Percentiles rank a stretch among this genome's conserved stretches.
phyloP scores from a whole-genome alignment of 2,113 vertebrate genomes.

The Grammomys dolichurus region DNA sequence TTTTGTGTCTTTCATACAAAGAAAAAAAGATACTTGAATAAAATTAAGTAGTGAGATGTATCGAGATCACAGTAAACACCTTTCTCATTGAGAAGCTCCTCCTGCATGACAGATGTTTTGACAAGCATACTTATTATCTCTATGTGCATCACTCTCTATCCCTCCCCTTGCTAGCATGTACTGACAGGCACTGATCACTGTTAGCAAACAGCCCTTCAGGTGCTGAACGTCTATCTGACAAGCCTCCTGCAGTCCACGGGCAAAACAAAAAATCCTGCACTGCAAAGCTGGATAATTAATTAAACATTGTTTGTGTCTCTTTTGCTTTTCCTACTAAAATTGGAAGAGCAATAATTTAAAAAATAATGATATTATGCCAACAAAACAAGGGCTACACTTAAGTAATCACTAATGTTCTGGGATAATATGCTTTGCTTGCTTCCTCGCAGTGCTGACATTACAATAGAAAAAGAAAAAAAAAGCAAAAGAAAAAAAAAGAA shows the following conservation, averaged over 20 bases:
- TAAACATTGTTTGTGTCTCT: not conserved
- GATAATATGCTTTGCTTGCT: not conserved
- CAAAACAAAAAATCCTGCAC: conserved; percentile 10
- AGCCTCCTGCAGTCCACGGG: not conserved
- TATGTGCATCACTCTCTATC: not conserved
- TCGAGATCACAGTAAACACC: not conserved
- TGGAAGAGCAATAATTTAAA: not conserved
- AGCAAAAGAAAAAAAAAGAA: too few species aligned
- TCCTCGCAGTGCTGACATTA: not conserved
- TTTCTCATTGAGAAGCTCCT: not conserved
- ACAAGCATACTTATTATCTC: conserved; percentile 36
- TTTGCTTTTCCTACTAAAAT: not conserved
- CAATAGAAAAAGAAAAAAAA: not conserved
- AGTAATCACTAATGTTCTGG: not conserved
- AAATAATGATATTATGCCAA: not conserved
- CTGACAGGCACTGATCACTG: conserved; percentile 10
- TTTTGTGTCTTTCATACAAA: not conserved
- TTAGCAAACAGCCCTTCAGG: conserved; percentile 38
- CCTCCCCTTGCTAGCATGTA: not conserved
- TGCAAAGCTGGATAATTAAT: conserved; percentile 38
- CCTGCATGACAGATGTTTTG: conserved; percentile 32
- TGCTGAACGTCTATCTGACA: not conserved
- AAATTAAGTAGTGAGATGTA: not conserved
- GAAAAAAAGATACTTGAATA: conserved; percentile 6
- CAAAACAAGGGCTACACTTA: not conserved